phyloP scores from a whole-genome alignment of 2,888 invertebrate species.

The Hirtodrosophila histrioides region DNA sequence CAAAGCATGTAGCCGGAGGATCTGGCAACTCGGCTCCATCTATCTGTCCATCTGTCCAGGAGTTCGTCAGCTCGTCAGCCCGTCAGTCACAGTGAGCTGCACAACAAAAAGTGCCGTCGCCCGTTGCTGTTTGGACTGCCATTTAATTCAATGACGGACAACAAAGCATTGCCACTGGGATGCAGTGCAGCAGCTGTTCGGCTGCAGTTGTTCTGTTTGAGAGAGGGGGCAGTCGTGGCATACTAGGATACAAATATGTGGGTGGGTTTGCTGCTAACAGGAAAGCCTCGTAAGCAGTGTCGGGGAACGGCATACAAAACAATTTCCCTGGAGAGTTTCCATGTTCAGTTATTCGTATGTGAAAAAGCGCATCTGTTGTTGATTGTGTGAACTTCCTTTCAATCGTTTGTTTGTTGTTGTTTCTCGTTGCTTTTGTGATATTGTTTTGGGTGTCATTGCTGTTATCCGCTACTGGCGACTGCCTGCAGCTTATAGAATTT shows the following conservation, averaged over 20 bases:
- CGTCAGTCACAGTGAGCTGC: slow-evolving; percentile 30
- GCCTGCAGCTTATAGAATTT: slow-evolving; percentile 51
- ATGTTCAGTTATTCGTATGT: slow-evolving; percentile 78
- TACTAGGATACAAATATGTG: slow-evolving; percentile 16
- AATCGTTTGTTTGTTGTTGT: slow-evolving; percentile 73
- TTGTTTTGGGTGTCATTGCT: slow-evolving; percentile 62
- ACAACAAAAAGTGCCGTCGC: slow-evolving; percentile 37
- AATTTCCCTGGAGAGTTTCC: slow-evolving; percentile 77
- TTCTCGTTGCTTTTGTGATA: slow-evolving; percentile 51
- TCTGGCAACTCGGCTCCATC: slow-evolving; percentile 14
- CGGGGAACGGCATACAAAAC: slow-evolving; percentile 64
- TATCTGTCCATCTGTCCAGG: slow-evolving; percentile 1
- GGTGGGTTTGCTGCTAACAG: slow-evolving; percentile 17
- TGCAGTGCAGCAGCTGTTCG: slow-evolving; percentile 48
- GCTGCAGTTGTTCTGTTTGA: slow-evolving; percentile 6
- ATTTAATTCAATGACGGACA: slow-evolving; percentile 79
- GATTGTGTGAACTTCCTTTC: slow-evolving; percentile 80
- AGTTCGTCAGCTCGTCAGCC: background rate
- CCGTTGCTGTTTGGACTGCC: slow-evolving; percentile 49
- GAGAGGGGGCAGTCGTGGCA: no score
- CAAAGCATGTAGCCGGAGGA: slow-evolving; percentile 31
- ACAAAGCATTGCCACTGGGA: slow-evolving; percentile 68
- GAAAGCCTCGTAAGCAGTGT: slow-evolving; percentile 35
- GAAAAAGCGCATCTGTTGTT: slow-evolving; percentile 80
- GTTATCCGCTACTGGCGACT: slow-evolving; percentile 62